A percentile compares a stretch with the other conserved stretches of the same genome.
Evolutionary conservation across 2,888 invertebrate species (phyloP).

Genomic region (Dascillus cervinus): DNA sequence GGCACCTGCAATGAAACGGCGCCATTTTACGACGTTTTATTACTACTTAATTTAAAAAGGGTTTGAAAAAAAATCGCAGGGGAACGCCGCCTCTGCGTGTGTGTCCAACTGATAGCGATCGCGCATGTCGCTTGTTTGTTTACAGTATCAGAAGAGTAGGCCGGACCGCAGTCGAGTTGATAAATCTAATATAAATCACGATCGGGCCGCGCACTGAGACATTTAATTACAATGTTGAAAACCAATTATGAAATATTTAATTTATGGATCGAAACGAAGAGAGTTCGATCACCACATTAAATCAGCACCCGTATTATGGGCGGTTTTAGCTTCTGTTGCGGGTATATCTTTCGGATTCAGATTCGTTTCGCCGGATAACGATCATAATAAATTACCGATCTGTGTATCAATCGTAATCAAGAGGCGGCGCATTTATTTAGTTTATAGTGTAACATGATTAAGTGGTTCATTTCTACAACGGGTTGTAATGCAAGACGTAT

Average conservation of each 20-base stretch:
- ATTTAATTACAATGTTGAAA: constrained; percentile 42
- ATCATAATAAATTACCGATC: no score
- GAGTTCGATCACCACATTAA: constrained; percentile 15
- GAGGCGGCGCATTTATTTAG: no score
- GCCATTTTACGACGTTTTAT: no score
- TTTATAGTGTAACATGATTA: no score
- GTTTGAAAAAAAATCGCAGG: no score
- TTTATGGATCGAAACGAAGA: constrained; percentile 31
- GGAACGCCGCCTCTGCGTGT: constrained; percentile 18
- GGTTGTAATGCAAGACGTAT: no score
- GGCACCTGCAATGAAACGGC: no score
- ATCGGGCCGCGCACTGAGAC: constrained; percentile 29
- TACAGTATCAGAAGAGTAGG: constrained; percentile 31
- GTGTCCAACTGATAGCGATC: constrained; percentile 31
- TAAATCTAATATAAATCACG: constrained; percentile 36
- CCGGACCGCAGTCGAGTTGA: constrained; percentile 28
- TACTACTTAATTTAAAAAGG: no score
- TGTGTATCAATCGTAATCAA: no score
- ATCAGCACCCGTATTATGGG: constrained; percentile 22
- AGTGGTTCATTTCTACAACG: no score
- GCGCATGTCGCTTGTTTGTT: constrained; percentile 36
- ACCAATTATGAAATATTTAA: constrained; percentile 41
- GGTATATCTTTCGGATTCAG: no score
- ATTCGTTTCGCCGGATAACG: no score
- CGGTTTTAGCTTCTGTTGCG: constrained; percentile 27